Base-by-base conservation (phyloP, 2,113 vertebrate species). In the Eulacestoma nigropectus region DNA sequence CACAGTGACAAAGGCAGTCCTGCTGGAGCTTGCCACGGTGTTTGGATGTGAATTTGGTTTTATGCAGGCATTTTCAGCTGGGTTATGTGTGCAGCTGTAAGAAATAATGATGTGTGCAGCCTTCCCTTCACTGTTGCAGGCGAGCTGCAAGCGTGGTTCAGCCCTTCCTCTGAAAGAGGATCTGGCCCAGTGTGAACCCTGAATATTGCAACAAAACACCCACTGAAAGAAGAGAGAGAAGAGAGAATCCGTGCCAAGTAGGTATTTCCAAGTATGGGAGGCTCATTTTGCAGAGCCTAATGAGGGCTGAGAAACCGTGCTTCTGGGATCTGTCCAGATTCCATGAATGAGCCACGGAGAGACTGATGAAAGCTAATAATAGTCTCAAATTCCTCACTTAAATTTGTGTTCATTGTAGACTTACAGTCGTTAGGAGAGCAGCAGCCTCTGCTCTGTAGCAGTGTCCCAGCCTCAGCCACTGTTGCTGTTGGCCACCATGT, bases 351-450 rank as follows among this genome's bases (percentile, higher is more conserved):
- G 63, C 69, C 67, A 85, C 6, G 6, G 82, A 70, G 70, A 50
- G 64, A 29, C 53, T 80, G 90, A 90, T 85, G 85, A 94, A 95
- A 93, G 79, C 82, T 93, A 69, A 55, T 94, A 95, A 90, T 81
- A 81, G 68, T 87, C 46, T 93, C 94, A 90, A 65, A 95, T 94
- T 89, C 67, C 84, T 96, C 75, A 49, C 78, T 89, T n/a, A 55
- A 53, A 42, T 65, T 42, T 90, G 22, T 57, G 84, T 57, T 85
- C 74, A 42, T 32, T 0, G 0, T 35, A 68, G 84, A 11, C 75
- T 91, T 68, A 18, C 15, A 64, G 78, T 70, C 1, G 0, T 83
- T 79, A 85, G 30, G 21, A 57, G 26, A 79, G 74, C 73, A 79
- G 84, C 59, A 1, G 4, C n/a, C 65, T 86, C 52, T 78, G 72